Evolutionary conservation across 2,888 invertebrate species (phyloP), one percentile per base, ranked within the genome.

Genomic region (Mesoligia furuncula): DNA sequence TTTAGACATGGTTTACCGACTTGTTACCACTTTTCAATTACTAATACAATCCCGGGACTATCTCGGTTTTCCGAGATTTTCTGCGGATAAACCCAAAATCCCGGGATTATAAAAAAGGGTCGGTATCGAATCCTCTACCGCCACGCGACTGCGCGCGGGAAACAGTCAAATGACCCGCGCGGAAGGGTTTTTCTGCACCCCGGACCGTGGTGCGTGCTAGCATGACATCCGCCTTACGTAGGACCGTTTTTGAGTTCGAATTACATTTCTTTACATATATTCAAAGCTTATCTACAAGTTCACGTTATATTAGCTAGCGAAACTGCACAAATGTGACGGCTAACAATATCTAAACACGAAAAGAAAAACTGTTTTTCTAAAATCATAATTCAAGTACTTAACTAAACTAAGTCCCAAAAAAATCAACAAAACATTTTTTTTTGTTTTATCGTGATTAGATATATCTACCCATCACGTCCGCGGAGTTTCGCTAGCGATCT

Each of bases 391-490:
- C 9, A 39, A 15, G 64, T 39, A 24, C 11, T 0, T 42, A 42
- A 42, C 42, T 42, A 24, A 24, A 39, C 27, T 11, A 20, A 42
- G 66, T 27, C 1, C 17, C 11, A 45, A 45, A 45, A 45, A 45
- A 54, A 24, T 4, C 2, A 24, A n/a, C n/a, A n/a, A n/a, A n/a
- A 54, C 0, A 2, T 39, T 13, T 13, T 13, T 20, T n/a, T 65
- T 13, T n/a, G n/a, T 39, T n/a, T 17, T 24, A 2, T 48, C 4
- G 0, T 20, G 0, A 24, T 31, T 9, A 15, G 0, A 15, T 48
- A 24, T 9, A 0, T 0, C 5, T 31, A 20, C 1, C 5, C 24
- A 6, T 9, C 15, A 20, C 13, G 6, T 68, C 8, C 15, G 11
- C 6, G 1, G 0, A 6, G n/a, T 54, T 36, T 36, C 7, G 4